phyloP scores from a whole-genome alignment of 2,888 invertebrate species.

The Mamestra brassicae region DNA sequence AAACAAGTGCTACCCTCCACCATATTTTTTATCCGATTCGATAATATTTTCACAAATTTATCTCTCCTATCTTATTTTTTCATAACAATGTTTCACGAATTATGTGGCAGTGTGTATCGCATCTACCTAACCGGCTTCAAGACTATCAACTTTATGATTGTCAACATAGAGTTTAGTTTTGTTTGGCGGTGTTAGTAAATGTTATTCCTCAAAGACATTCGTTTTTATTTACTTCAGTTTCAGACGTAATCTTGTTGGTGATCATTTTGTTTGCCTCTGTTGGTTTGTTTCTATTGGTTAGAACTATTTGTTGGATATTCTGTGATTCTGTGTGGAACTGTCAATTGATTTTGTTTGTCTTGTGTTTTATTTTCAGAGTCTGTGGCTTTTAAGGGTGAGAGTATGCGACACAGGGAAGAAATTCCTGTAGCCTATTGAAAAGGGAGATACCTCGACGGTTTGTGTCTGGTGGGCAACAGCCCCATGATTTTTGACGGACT shows the following conservation, averaged over 20 bases:
- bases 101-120: conserved; percentile 47
- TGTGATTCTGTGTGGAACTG: conserved; percentile 10
- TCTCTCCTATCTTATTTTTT: conserved; percentile 43
- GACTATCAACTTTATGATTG: not conserved
- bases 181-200: conserved; percentile 6
- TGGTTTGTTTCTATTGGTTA: conserved; percentile 46
- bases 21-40: conserved; percentile 42
- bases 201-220: conserved; percentile 54
- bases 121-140: not conserved
- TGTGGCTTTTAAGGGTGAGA: not conserved
- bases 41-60: conserved; percentile 57
- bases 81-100: conserved; percentile 34
- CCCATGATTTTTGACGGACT: too few relatives aligned
- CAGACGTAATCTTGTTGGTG: conserved; percentile 60
- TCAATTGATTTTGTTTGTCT: not conserved
- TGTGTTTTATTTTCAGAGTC: not conserved
- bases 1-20: conserved; percentile 3
- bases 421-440: not conserved
- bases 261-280: conserved; percentile 61
- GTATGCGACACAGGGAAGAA: too few relatives aligned
- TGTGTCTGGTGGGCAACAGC: too few relatives aligned
- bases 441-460: too few relatives aligned
- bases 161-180: not conserved
- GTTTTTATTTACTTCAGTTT: conserved; percentile 68
- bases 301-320: conserved; percentile 31